Evolutionary conservation across 2,888 invertebrate species (phyloP), one percentile per base, ranked within the genome.

Genomic region (Apamea anceps): DNA sequence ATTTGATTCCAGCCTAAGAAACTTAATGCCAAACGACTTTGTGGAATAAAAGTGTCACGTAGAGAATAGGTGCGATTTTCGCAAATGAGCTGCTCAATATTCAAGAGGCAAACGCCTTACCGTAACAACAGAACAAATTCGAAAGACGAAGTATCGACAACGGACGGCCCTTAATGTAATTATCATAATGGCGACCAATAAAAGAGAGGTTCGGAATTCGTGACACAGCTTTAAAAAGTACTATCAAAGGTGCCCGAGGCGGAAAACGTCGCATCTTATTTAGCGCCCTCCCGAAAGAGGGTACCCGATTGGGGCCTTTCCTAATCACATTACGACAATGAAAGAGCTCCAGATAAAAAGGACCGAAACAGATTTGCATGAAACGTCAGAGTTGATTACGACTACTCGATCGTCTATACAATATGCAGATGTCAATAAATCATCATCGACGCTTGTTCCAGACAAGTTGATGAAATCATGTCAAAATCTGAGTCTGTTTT

Each of bases 111-210:
- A 93, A 94, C 94, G 94, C 93, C 94, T 94, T 93, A 94, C 93
- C 93, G 95, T 95, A 95, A 95, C 96, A 96, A 96, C 95, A 95
- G 96, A 95, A 96, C 96, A 95, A 96, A 96, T 96, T 96, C 95
- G 92, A 93, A 95, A 96, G 96, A 96, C 96, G 95, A 93, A 96
- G 95, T 95, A 96, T 96, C 95, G 96, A 94, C 94, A 93, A 92
- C 94, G 94, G 93, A 92, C 95, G 93, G 93, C 92, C 95, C 95
- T 95, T 96, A 96, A 96, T 94, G 95, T 95, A 96, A 97, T 96
- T 96, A 96, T 96, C 96, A 96, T 96, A 96, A 97, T 96, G 95
- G 94, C 94, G 94, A 95, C 96, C 96, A 96, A 96, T 96, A 96
- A 96, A 96, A 96, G 96, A 94, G 95, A 95, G 94, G 95, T 96